These are phyloP conservation scores for Drosophila micromelanica DNA, from an alignment of 1,140 invertebrate genomes.

Conservation along the genomic window DNA sequence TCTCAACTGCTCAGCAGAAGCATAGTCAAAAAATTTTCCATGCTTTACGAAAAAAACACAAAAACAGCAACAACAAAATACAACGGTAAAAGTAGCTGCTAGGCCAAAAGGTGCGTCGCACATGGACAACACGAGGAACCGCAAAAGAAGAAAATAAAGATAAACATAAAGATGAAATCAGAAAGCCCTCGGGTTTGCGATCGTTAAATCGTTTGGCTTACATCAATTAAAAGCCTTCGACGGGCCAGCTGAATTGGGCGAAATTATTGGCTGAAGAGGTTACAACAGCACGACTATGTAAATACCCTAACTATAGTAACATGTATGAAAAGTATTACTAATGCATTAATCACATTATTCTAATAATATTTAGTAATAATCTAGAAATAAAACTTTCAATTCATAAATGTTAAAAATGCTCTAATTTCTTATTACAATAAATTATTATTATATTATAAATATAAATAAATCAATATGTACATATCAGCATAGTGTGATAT, in stretches of 20 bases:
- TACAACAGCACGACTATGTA: neutral
- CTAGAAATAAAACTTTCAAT: no score
- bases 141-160: neutral
- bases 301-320: conserved; percentile 11
- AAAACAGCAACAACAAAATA: conserved; percentile 2
- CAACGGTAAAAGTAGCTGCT: conserved; percentile 1
- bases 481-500: neutral
- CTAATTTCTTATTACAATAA: no score
- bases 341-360: no score
- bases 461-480: neutral
- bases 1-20: neutral
- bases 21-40: conserved; percentile 36
- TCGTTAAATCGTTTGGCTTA: conserved; percentile 13
- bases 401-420: no score
- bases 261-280: neutral
- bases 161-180: conserved; percentile 47
- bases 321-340: no score
- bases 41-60: conserved; percentile 1
- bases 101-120: conserved; percentile 21
- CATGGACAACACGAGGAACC: neutral
- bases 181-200: conserved; percentile 30
- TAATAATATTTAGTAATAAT: no score
- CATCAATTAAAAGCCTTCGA: conserved; percentile 34
- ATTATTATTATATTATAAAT: neutral
- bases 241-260: conserved; percentile 5